Conservation (phyloP, 2,888 invertebrate genomes). For the Pandemis heparana region DNA sequence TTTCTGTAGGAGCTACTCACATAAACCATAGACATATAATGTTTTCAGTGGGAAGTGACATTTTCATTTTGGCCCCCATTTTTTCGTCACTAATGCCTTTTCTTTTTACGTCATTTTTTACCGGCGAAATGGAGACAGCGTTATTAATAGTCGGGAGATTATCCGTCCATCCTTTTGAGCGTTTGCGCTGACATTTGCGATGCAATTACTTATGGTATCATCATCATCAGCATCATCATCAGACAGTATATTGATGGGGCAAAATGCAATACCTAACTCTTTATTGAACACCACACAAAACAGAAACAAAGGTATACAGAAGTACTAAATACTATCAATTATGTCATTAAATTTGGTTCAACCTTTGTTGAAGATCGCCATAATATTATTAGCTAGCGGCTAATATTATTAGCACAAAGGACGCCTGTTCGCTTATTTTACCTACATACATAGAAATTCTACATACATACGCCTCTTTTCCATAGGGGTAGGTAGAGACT, state of each 20-base stretch:
- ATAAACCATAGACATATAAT: not conserved
- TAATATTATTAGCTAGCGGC: no score
- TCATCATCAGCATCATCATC: not conserved
- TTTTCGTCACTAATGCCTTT: not conserved
- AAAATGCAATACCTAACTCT: no score
- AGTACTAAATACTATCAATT: no score
- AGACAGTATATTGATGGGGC: not conserved
- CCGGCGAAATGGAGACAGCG: not conserved
- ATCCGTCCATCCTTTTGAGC: not conserved
- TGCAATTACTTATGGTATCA: not conserved
- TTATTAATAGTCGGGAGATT: not conserved
- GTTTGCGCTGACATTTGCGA: not conserved
- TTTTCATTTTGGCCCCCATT: not conserved
- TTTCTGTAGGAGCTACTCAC: not conserved
- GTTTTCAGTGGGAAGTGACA: not conserved
- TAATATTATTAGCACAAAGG: no score
- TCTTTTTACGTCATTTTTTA: not conserved
- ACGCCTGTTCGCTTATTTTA: no score
- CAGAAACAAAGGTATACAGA: no score
- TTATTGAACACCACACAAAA: no score
- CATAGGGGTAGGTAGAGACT: no score
- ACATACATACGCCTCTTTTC: no score
- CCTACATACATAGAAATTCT: no score
- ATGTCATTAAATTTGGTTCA: no score
- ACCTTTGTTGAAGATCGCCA: no score